Evolutionary conservation across 2,888 invertebrate genomes (phyloP).

Genomic region (Rapana venosa): DNA sequence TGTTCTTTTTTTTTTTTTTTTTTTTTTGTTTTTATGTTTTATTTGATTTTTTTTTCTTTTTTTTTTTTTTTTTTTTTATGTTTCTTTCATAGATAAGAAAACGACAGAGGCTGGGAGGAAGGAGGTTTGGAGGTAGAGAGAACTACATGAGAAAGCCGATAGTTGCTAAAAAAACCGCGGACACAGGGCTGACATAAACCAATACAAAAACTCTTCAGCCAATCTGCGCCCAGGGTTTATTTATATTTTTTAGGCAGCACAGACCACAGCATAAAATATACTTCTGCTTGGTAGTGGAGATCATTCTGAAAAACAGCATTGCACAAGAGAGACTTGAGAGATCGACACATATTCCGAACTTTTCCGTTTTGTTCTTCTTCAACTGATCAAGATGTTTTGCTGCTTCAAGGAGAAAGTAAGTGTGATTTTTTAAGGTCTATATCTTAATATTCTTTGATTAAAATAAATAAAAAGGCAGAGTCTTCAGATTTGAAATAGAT

Average conservation of each 20-base stretch:
- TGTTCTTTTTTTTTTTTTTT: no score
- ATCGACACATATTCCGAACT: no score
- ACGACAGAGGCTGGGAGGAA: neutral
- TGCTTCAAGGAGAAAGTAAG: slow-evolving; percentile 7
- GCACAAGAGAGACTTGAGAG: neutral
- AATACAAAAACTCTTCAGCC: neutral
- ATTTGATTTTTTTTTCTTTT: no score
- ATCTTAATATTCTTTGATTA: neutral
- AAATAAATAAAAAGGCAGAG: no score
- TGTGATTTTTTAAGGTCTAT: neutral
- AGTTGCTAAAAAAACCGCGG: neutral
- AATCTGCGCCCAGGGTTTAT: neutral
- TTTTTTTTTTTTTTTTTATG: no score
- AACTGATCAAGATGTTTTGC: slow-evolving; percentile 14
- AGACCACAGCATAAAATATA: neutral
- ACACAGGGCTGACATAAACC: neutral
- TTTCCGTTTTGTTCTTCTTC: no score
- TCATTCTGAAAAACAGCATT: neutral
- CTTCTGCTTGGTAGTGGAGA: neutral
- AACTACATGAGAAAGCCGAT: neutral
- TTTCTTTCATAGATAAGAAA: no score
- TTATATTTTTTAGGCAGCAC: neutral
- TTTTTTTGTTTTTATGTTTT: no score
- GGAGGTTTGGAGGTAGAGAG: neutral
- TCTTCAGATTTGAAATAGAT: no score